Conservation (phyloP, 1,140 invertebrate genomes). For the Panagrolaimus sp. region DNA sequence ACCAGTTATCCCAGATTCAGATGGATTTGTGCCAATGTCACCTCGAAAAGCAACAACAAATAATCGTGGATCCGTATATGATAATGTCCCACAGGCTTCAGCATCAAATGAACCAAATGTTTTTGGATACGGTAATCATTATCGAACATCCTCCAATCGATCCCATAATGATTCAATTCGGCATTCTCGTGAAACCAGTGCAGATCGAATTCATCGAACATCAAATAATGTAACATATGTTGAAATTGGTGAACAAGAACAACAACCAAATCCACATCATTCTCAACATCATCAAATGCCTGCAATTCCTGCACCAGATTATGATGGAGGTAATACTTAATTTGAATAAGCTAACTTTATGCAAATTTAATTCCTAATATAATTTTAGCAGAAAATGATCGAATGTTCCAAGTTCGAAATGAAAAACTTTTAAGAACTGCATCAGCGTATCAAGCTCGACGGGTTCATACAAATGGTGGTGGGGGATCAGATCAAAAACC, state of each 20-base stretch:
- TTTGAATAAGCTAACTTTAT: not conserved
- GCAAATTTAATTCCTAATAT: not conserved
- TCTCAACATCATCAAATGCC: slow-evolving; percentile 10
- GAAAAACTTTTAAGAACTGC: slow-evolving; percentile 2
- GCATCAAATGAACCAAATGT: slow-evolving; percentile 6
- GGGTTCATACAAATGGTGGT: not conserved
- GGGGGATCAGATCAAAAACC: no score
- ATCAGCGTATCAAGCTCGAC: slow-evolving; percentile 1
- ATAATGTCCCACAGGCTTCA: not conserved
- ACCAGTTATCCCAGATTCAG: slow-evolving; percentile 1
- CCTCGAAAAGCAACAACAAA: not conserved
- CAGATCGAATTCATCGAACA: slow-evolving; percentile 37
- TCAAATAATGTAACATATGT: slow-evolving; percentile 46
- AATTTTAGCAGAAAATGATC: not conserved
- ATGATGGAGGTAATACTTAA: slow-evolving; percentile 28
- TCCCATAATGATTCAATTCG: slow-evolving; percentile 4
- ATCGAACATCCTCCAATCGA: not conserved
- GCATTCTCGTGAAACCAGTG: slow-evolving; percentile 25
- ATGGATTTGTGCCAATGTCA: slow-evolving; percentile 16
- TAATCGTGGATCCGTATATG: not conserved
- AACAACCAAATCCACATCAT: no score
- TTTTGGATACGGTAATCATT: slow-evolving; percentile 15
- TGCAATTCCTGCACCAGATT: slow-evolving; percentile 34
- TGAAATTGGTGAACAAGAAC: slow-evolving; percentile 18
- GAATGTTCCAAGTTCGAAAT: not conserved